Evolutionary conservation across 2,113 vertebrate species (phyloP).

Genomic region (Dipodomys spectabilis): DNA sequence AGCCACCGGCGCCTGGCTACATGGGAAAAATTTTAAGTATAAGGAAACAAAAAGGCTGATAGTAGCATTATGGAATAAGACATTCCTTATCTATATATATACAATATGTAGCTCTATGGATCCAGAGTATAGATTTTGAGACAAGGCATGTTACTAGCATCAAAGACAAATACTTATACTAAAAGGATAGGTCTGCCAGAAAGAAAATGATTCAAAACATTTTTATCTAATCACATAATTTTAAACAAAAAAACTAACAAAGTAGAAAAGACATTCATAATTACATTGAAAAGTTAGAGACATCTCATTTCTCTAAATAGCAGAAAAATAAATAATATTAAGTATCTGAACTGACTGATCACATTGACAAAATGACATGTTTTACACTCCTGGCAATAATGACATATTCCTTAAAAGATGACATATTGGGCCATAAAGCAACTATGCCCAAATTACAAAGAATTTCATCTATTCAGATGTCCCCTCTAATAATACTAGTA

Average conservation of each 20-base stretch:
- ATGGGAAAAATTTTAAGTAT: not conserved
- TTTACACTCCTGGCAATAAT: no score
- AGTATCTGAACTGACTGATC: not conserved
- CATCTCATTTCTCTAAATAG: not conserved
- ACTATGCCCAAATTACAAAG: not conserved
- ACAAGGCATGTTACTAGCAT: not conserved
- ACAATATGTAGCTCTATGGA: not conserved
- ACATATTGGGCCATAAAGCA: not conserved
- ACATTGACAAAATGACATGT: not conserved
- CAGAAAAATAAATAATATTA: no score
- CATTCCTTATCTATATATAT: not conserved
- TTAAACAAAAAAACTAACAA: not conserved
- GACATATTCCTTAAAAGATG: no score
- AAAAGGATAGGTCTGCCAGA: not conserved
- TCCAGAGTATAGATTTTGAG: not conserved
- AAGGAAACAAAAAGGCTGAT: not conserved
- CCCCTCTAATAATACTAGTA: not conserved
- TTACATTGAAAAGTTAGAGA: not conserved
- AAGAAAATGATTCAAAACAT: not conserved
- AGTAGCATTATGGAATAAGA: not conserved
- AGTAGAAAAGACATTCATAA: not conserved
- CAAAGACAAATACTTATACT: not conserved
- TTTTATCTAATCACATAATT: not conserved
- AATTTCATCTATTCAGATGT: not conserved
- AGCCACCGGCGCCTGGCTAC: not conserved